Evolutionary conservation across 2,888 invertebrate genomes (phyloP).

Genomic region (Petrolisthes cinctipes): DNA sequence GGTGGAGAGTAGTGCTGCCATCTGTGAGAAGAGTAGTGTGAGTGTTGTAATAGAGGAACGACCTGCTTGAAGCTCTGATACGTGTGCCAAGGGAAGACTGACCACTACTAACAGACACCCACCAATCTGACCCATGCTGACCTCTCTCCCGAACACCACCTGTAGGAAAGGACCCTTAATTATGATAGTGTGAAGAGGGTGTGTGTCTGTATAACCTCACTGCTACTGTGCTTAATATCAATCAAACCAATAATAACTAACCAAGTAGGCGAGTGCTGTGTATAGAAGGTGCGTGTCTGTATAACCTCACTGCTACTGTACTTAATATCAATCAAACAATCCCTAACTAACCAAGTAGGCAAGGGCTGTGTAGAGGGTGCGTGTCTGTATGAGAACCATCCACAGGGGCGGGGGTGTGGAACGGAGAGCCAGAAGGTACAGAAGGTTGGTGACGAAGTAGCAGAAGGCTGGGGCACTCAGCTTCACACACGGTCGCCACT

Average conservation of each 20-base stretch:
- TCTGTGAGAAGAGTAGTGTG: slow-evolving; percentile 40
- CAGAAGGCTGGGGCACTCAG: slow-evolving; percentile 54
- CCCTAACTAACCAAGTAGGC: slow-evolving; percentile 32
- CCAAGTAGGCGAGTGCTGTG: not conserved
- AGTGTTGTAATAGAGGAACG: slow-evolving; percentile 12
- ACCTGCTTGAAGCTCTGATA: slow-evolving; percentile 22
- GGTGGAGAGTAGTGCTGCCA: slow-evolving; percentile 43
- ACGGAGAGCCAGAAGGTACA: slow-evolving; percentile 49
- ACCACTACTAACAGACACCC: slow-evolving; percentile 54
- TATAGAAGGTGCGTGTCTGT: not conserved
- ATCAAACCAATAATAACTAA: too few relatives aligned
- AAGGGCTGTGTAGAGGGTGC: slow-evolving; percentile 50
- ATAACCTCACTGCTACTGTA: not conserved
- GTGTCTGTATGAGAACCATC: slow-evolving; percentile 55
- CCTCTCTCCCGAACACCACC: slow-evolving; percentile 46
- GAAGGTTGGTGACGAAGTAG: slow-evolving; percentile 54
- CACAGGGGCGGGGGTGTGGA: slow-evolving; percentile 49
- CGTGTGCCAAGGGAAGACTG: slow-evolving; percentile 40
- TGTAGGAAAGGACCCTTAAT: not conserved
- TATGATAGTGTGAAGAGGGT: not conserved
- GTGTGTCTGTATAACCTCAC: not conserved
- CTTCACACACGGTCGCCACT: slow-evolving; percentile 33
- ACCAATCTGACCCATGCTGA: slow-evolving; percentile 28
- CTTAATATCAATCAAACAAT: not conserved
- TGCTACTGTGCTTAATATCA: not conserved